phyloP scores from a whole-genome alignment of 2,113 vertebrate species.

The Saimiri boliviensis region DNA sequence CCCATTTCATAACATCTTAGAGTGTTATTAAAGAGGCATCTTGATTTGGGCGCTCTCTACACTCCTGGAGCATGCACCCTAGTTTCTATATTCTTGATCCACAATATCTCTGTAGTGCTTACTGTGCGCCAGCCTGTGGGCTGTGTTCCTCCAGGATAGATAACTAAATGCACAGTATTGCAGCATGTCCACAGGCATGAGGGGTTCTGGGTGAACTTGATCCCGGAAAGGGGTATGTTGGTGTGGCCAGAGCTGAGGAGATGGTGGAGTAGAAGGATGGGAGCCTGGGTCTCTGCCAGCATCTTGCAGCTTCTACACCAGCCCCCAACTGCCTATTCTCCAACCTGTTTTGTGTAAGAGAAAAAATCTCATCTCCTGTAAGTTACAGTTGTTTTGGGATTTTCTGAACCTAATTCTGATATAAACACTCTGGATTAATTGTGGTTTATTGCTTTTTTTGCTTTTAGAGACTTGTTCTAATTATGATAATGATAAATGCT shows the following conservation, averaged over 20 bases:
- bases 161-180: neutral
- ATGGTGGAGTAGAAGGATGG: neutral
- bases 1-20: neutral
- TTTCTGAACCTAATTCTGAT: slow-evolving; percentile 12
- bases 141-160: neutral
- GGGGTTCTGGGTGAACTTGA: neutral
- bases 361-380: neutral
- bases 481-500: neutral
- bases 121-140: neutral
- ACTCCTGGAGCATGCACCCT: neutral
- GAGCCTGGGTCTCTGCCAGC: neutral
- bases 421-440: neutral
- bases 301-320: neutral
- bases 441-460: neutral
- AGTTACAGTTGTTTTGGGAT: neutral
- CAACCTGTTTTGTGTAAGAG: neutral
- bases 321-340: neutral
- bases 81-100: neutral
- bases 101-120: neutral
- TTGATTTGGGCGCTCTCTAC: neutral
- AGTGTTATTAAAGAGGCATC: neutral
- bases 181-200: fast-evolving
- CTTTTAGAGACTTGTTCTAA: slow-evolving; percentile 13
- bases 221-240: no score
- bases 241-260: neutral